These are phyloP conservation scores for Lycophotia porphyrea DNA, from an alignment of 2,888 invertebrate genomes.

Conservation along the genomic window DNA sequence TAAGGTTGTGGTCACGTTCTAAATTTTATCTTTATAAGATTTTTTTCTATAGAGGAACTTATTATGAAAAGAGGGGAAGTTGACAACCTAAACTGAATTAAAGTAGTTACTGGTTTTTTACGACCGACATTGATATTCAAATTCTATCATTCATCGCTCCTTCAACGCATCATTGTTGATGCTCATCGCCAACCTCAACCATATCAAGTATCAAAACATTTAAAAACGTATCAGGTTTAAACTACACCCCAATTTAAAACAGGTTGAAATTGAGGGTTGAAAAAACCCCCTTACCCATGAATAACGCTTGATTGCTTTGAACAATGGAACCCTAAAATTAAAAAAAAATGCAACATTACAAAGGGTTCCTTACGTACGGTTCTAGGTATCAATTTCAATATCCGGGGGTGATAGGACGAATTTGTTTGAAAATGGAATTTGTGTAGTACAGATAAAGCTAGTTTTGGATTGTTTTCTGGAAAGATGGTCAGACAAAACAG, in stretches of 20 bases:
- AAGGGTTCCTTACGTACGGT: constrained; percentile 49
- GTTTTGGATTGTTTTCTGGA: constrained; percentile 13
- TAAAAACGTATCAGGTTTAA: constrained; percentile 27
- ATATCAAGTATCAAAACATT: constrained; percentile 45
- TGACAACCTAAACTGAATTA: neutral
- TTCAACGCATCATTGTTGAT: neutral
- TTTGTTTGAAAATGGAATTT: constrained; percentile 24
- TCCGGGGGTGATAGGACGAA: constrained; percentile 39
- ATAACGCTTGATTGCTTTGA: constrained; percentile 50
- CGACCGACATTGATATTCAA: neutral
- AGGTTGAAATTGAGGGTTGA: constrained; percentile 47
- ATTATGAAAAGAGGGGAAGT: neutral
- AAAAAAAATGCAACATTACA: constrained; percentile 50
- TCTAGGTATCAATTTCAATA: constrained; percentile 63
- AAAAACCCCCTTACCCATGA: constrained; percentile 32
- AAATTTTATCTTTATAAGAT: neutral
- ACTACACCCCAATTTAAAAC: constrained; percentile 25
- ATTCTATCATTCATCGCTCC: neutral
- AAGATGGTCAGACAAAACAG: constrained; percentile 42
- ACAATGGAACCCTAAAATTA: constrained; percentile 49
- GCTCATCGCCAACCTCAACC: neutral
- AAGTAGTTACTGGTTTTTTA: neutral
- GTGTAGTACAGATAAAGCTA: neutral
- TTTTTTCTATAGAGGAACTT: neutral
- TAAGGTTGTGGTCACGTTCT: neutral